Conservation (phyloP, 2,797 vertebrate species). For the Spheniscus humboldti region DNA sequence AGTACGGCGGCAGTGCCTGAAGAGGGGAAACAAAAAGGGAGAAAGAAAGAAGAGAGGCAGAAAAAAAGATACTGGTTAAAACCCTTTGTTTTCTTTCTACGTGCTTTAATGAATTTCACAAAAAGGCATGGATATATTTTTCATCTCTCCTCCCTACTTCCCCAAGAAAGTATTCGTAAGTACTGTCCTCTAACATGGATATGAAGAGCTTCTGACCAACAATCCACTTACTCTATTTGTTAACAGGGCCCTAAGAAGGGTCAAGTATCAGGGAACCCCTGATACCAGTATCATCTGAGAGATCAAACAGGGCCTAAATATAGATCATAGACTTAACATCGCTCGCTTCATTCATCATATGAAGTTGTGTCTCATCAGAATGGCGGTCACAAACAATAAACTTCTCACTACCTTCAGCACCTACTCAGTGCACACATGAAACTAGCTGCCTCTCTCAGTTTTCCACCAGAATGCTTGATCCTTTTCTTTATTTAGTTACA, state of each 20-base stretch:
- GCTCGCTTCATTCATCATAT: fast-evolving
- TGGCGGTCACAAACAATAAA: fast-evolving
- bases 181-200: fast-evolving
- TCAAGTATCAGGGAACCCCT: background rate
- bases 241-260: background rate
- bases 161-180: background rate
- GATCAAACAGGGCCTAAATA: background rate
- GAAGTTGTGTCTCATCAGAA: background rate
- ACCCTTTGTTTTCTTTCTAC: fast-evolving
- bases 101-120: background rate
- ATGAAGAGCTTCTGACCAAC: background rate
- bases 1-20: background rate
- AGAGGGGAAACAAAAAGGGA: background rate
- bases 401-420: background rate
- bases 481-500: background rate
- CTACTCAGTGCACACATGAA: fast-evolving
- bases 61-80: background rate
- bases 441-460: background rate
- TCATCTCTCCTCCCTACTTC: background rate
- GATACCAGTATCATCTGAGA: background rate
- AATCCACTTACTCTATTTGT: background rate
- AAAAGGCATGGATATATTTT: background rate
- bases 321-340: background rate
- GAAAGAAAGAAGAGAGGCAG: background rate
- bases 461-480: background rate